Evolutionary conservation across 2,797 vertebrate species (phyloP), one percentile per base, ranked within the genome.

Genomic region (Amniataba percoides): DNA sequence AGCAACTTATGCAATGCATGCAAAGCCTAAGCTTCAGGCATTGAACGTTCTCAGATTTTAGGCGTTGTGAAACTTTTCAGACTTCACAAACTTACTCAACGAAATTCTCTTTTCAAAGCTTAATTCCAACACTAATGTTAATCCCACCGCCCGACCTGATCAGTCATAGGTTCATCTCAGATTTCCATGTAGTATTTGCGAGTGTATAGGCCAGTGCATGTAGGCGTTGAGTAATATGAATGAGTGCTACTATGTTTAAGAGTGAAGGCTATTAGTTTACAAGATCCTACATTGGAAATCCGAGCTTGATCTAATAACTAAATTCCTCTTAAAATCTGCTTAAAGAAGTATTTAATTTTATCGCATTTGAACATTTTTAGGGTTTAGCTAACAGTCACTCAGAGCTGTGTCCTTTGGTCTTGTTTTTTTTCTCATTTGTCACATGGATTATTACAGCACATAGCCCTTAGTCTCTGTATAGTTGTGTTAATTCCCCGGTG

Each of bases 1-100:
- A 81, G 84, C 21, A 79, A 76, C 67, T 88, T 90, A 82, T 83
- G 76, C 59, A 88, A 89, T 59, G 3, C 52, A 56, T 66, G 48
- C 51, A 82, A 81, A 77, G 61, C 64, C 19, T 48, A 62, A 82
- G 65, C 73, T 52, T 82, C 23, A n/a, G 19, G 42, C 58, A 64
- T 7, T 46, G 57, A n/a, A 63, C 25, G 18, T 13, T 71, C 52
- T 18, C 46, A 67, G 55, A 51, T 80, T 71, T 42, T 27, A n/a
- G 42, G 4, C 13, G 43, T 91, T 90, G 78, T 72, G 77, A 92
- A 89, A 91, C 74, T 40, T 7, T 59, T 53, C 57, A 74, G 56
- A 71, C 73, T 61, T 74, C 70, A 40, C 46, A 56, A 74, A 71
- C 9, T 12, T 27, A 72, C 25, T 62, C 16, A 60, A 63, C 46